Evolutionary conservation across 2,797 vertebrate species (phyloP), one percentile per base, ranked within the genome.

Genomic region (Chiloscyllium punctatum): DNA sequence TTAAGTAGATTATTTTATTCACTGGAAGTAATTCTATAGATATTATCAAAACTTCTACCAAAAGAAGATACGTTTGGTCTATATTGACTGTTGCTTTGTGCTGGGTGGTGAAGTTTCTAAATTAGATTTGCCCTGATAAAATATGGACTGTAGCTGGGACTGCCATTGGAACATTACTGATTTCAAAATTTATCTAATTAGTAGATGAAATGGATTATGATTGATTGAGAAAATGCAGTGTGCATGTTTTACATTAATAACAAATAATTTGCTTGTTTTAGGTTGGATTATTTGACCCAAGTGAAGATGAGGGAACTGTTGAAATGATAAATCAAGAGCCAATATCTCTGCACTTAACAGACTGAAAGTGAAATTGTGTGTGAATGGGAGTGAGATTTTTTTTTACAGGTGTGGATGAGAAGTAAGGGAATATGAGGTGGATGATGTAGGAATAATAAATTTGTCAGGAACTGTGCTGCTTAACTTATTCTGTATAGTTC

Each of bases 191-290:
- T 37, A 92, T 69, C 90, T 37, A 69, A 42, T 69, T 42, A n/a
- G 33, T 25, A 37, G 42, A 68, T 42, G 90, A 92, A 92, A 37
- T n/a, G n/a, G 68, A n/a, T 92, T 92, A 92, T 68, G 86, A 92
- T 18, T 62, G 87, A 90, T 15, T 57, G 25, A 90, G 42, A 53
- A 87, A 87, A 88, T 16, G 57, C 51, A 90, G 53, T 90, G 53
- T 62, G 87, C 53, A 16, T 33, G 15, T 90, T 90, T 90, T 57
- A n/a, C 62, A n/a, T 90, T 90, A 90, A 90, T 90, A 57, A n/a
- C 30, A 18, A 90, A 90, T 90, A 23, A 92, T 68, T 92, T 68
- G 66, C 42, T 68, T n/a, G 23, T 42, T 92, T 21, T 5, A 68
- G 21, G 9, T 69, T 92, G 33, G 66, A 37, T 33, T 23, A 68